These are phyloP conservation scores for Drosophila bifasciata DNA, from an alignment of 1,140 invertebrate species.

Conservation along the genomic window DNA sequence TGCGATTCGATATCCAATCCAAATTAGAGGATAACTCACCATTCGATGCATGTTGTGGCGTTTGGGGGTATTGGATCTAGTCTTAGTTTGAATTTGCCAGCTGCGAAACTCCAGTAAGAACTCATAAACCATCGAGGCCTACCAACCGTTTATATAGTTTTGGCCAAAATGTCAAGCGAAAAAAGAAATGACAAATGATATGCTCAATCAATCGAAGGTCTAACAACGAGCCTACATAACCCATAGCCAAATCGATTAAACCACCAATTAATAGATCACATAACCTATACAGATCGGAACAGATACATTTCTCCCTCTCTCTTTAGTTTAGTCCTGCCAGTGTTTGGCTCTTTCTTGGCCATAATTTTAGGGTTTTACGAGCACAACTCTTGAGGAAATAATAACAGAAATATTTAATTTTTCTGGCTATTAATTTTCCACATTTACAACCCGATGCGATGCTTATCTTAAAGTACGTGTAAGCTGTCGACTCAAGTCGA, in stretches of 20 bases:
- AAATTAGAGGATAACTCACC: slow-evolving; percentile 15
- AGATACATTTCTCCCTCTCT: background rate
- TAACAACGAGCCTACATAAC: slow-evolving; percentile 38
- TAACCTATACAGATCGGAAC: slow-evolving; percentile 3
- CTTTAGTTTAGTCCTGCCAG: background rate
- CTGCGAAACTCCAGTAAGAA: slow-evolving; percentile 77
- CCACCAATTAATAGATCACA: slow-evolving; percentile 25
- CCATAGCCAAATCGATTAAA: background rate
- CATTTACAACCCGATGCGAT: slow-evolving; percentile 56
- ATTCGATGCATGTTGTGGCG: slow-evolving; percentile 55
- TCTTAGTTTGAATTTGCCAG: slow-evolving; percentile 77
- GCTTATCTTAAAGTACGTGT: slow-evolving; percentile 75
- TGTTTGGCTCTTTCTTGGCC: background rate
- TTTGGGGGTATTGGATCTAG: slow-evolving; percentile 61
- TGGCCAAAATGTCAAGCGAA: slow-evolving; percentile 27
- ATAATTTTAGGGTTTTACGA: slow-evolving; percentile 60
- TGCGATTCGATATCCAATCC: background rate
- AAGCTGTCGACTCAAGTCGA: slow-evolving; percentile 56
- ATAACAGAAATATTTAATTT: slow-evolving; percentile 32
- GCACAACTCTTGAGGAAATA: slow-evolving; percentile 3
- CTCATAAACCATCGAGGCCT: slow-evolving; percentile 54
- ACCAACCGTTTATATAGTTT: slow-evolving; percentile 60
- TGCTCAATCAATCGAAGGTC: slow-evolving; percentile 39
- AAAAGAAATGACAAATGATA: slow-evolving; percentile 51
- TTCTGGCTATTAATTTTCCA: slow-evolving; percentile 60